Conservation (phyloP, 2,888 invertebrate genomes). For the Slavum lentiscoides region DNA sequence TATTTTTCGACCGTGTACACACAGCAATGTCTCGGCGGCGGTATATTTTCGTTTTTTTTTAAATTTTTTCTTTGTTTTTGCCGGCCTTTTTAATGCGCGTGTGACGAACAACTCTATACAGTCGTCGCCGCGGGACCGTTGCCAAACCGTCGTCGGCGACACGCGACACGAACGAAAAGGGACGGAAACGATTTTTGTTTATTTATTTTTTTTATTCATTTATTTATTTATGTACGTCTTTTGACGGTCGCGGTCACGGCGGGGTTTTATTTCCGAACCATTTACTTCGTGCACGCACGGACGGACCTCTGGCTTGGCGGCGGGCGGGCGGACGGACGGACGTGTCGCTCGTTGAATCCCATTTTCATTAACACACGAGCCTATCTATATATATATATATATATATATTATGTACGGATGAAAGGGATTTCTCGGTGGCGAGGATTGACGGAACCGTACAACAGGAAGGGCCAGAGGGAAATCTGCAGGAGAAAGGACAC, state of each 20-base stretch:
- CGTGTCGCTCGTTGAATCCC: conserved; percentile 29
- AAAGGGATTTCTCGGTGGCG: not conserved
- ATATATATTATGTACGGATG: not conserved
- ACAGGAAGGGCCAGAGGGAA: not conserved
- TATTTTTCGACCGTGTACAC: too few species aligned
- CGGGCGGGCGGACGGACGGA: not conserved
- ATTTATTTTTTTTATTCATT: not conserved
- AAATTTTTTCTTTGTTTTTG: not conserved
- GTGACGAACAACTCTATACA: not conserved
- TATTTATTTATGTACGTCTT: not conserved
- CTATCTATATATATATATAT: not conserved
- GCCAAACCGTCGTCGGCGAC: conserved; percentile 13
- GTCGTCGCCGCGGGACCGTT: conserved; percentile 21
- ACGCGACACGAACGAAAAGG: not conserved
- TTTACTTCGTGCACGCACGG: not conserved
- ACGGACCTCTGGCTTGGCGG: too few species aligned
- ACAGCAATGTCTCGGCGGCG: too few species aligned
- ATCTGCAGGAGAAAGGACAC: conserved; percentile 24
- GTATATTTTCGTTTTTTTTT: not conserved
- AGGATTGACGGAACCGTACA: not conserved
- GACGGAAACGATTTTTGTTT: conserved; percentile 29
- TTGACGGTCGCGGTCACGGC: conserved; percentile 6
- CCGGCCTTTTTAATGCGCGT: not conserved
- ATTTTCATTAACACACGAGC: conserved; percentile 24
- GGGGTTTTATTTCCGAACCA: conserved; percentile 38